phyloP scores from a whole-genome alignment of 2,797 vertebrate genomes.

The Tachyglossus aculeatus region DNA sequence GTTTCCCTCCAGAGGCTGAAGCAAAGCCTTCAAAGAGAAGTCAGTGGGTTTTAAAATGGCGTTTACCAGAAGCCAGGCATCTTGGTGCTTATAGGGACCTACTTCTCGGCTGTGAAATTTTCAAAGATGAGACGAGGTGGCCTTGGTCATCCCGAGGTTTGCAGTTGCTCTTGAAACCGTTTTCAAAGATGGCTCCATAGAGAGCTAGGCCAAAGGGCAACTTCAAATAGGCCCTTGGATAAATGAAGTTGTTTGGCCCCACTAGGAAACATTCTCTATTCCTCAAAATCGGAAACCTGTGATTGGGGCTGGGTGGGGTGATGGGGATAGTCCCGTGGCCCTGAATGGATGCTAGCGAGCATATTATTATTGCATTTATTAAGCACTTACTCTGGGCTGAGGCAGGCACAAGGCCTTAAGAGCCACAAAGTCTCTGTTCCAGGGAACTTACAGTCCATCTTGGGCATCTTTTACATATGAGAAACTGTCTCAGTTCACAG shows the following conservation, averaged over 20 bases:
- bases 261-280: slow-evolving; percentile 1
- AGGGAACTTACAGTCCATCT: too few species aligned
- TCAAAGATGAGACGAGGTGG: slow-evolving; percentile 17
- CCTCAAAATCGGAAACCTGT: too few species aligned
- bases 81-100: slow-evolving; percentile 39
- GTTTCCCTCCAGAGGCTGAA: slow-evolving; percentile 63
- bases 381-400: too few species aligned
- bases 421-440: too few species aligned
- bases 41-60: slow-evolving; percentile 50
- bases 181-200: slow-evolving; percentile 1
- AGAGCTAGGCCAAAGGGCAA: slow-evolving; percentile 9
- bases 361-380: too few species aligned
- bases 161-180: slow-evolving; percentile 8
- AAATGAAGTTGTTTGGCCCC: neutral
- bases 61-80: slow-evolving; percentile 47
- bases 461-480: too few species aligned
- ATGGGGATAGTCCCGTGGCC: too few species aligned
- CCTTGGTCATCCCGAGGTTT: slow-evolving; percentile 1
- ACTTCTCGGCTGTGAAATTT: slow-evolving; percentile 38
- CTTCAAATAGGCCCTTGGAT: slow-evolving; percentile 6
- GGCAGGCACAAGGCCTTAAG: too few species aligned
- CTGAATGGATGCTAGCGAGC: too few species aligned
- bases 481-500: slow-evolving; percentile 33
- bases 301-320: too few species aligned
- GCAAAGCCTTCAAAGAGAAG: slow-evolving; percentile 70